Evolutionary conservation across 2,113 vertebrate species (phyloP).

Genomic region (Trachemys scripta): DNA sequence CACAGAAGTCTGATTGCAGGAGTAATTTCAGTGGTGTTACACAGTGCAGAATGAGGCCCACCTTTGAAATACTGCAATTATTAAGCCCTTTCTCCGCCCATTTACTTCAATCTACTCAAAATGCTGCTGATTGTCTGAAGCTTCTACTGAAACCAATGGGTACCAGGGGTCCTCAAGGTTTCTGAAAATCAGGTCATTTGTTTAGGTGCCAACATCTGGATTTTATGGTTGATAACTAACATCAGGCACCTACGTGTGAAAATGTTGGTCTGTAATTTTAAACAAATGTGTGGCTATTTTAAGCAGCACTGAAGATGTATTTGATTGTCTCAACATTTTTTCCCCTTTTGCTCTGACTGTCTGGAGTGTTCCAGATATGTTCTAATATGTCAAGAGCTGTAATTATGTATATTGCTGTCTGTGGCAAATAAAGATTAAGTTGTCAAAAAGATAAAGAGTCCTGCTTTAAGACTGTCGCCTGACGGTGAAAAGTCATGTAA

Average conservation of each 20-base stretch:
- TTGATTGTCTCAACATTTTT: rapidly evolving
- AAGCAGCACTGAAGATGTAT: rapidly evolving
- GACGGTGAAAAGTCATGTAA: rapidly evolving
- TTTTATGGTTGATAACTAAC: neutral
- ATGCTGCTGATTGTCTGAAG: neutral
- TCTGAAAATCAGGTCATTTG: neutral
- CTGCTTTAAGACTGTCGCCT: neutral
- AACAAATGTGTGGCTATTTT: neutral
- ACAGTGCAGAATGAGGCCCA: neutral
- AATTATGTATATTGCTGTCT: constrained; percentile 33
- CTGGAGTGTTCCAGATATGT: neutral
- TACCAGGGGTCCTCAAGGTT: rapidly evolving
- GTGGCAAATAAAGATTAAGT: constrained; percentile 30
- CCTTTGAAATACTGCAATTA: neutral
- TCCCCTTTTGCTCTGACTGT: rapidly evolving
- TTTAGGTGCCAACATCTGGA: neutral
- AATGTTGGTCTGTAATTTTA: neutral
- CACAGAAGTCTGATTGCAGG: neutral
- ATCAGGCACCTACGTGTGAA: neutral
- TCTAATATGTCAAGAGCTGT: neutral
- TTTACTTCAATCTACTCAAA: neutral
- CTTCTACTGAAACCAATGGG: neutral
- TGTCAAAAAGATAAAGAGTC: neutral
- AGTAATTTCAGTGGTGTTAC: neutral
- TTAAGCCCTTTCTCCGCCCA: neutral